Conservation (phyloP, 2,797 vertebrate genomes). For the Limosa lapponica region DNA sequence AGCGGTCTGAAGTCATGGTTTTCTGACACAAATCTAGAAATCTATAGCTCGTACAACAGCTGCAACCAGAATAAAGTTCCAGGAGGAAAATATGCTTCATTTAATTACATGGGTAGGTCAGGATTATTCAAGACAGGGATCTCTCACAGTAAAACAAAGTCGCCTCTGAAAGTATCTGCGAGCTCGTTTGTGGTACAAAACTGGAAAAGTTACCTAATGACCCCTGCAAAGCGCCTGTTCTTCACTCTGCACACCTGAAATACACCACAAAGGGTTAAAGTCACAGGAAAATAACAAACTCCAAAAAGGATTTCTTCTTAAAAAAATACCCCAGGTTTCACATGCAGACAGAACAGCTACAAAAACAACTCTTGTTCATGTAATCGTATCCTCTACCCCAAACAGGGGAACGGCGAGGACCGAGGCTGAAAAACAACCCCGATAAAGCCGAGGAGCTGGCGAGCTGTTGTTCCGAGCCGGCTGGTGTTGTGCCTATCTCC, state of each 20-base stretch:
- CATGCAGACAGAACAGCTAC: not conserved
- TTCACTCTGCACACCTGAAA: not conserved
- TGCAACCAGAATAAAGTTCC: slow-evolving; percentile 48
- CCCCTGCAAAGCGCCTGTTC: not conserved
- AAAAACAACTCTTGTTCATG: not conserved
- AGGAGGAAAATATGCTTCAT: not conserved
- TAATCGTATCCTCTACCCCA: not conserved
- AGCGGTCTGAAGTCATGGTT: slow-evolving; percentile 59
- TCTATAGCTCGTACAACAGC: slow-evolving; percentile 52
- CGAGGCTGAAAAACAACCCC: not conserved
- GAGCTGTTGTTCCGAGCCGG: not conserved
- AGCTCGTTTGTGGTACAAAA: not conserved
- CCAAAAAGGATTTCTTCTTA: not conserved
- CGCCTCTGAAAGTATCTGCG: not conserved
- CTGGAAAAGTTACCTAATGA: not conserved
- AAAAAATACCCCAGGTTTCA: not conserved
- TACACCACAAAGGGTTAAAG: not conserved
- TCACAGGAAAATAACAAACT: not conserved
- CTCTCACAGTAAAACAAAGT: not conserved
- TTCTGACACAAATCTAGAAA: slow-evolving; percentile 48
- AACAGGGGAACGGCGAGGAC: not conserved
- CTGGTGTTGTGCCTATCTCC: slow-evolving; percentile 22
- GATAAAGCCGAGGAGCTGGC: not conserved
- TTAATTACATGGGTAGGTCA: not conserved
- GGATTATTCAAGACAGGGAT: not conserved